Conservation (phyloP, 2,113 vertebrate species). For the Serilophus lunatus region DNA sequence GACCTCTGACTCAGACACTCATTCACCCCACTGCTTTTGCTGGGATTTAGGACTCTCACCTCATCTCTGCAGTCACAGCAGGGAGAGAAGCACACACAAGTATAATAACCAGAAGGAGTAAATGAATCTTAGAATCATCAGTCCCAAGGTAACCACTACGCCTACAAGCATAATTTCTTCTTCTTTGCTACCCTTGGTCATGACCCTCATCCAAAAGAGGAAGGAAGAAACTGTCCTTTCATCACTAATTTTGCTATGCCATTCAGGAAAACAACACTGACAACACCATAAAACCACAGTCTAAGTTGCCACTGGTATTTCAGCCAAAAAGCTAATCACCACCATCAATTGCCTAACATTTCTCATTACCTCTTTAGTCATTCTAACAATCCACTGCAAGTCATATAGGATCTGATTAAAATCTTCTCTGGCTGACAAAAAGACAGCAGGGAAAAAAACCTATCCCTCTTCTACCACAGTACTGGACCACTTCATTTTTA, state of each 20-base stretch:
- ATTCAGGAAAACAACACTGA: constrained; percentile 41
- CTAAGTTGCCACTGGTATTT: constrained; percentile 30
- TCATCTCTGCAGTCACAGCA: not conserved
- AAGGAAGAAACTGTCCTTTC: constrained; percentile 61
- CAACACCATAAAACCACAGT: constrained; percentile 45
- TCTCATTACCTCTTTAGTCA: constrained; percentile 44
- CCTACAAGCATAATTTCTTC: constrained; percentile 49
- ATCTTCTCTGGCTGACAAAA: constrained; percentile 6
- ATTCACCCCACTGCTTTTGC: not conserved
- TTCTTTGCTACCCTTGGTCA: constrained; percentile 32
- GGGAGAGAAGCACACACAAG: not conserved
- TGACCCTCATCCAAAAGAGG: constrained; percentile 38
- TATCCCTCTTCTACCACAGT: not conserved
- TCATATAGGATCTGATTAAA: not conserved
- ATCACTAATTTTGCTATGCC: constrained; percentile 37
- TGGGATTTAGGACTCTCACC: not conserved
- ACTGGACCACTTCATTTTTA: not conserved
- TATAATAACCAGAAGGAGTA: not conserved
- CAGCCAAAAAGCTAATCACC: constrained; percentile 45
- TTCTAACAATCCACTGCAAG: constrained; percentile 11
- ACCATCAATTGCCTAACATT: constrained; percentile 48
- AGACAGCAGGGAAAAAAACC: not conserved
- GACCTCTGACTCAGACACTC: not conserved
- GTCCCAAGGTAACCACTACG: constrained; percentile 39
- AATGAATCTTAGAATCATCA: constrained; percentile 39